These are phyloP conservation scores for Erebia aethiops DNA, from an alignment of 2,888 invertebrate species.

Conservation along the genomic window DNA sequence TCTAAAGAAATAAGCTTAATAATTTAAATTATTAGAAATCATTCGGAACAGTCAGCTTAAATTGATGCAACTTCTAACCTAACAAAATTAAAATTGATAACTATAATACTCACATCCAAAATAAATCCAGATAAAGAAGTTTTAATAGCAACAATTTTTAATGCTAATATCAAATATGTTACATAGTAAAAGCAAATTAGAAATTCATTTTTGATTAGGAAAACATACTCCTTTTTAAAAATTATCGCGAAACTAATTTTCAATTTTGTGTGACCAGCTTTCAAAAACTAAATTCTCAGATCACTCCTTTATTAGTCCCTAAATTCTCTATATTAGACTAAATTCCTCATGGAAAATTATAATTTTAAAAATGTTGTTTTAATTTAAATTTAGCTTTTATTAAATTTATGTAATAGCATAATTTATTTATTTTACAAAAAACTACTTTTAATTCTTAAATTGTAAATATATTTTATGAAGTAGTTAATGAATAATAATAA, in stretches of 20 bases:
- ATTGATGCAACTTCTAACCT: conserved; percentile 77
- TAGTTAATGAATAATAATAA: no score
- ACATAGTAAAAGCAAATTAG: conserved; percentile 15
- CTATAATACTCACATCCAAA: conserved; percentile 62
- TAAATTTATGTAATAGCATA: no score
- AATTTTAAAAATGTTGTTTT: no score
- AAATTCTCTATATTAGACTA: no score
- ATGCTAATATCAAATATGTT: conserved; percentile 21
- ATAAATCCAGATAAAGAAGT: conserved; percentile 39
- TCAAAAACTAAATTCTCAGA: conserved; percentile 4
- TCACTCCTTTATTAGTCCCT: no score
- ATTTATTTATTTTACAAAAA: no score
- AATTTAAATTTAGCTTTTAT: no score
- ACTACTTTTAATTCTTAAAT: no score
- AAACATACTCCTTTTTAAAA: conserved; percentile 32
- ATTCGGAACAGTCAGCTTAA: conserved; percentile 73
- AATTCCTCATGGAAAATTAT: neutral
- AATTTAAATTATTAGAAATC: conserved; percentile 60
- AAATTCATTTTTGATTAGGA: conserved; percentile 27
- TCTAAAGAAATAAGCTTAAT: conserved; percentile 70
- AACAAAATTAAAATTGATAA: conserved; percentile 52
- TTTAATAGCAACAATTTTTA: conserved; percentile 34
- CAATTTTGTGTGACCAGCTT: conserved; percentile 30
- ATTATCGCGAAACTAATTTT: conserved; percentile 38
- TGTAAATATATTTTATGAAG: no score